phyloP scores from a whole-genome alignment of 1,140 invertebrate species.

The Prorops nasuta region DNA sequence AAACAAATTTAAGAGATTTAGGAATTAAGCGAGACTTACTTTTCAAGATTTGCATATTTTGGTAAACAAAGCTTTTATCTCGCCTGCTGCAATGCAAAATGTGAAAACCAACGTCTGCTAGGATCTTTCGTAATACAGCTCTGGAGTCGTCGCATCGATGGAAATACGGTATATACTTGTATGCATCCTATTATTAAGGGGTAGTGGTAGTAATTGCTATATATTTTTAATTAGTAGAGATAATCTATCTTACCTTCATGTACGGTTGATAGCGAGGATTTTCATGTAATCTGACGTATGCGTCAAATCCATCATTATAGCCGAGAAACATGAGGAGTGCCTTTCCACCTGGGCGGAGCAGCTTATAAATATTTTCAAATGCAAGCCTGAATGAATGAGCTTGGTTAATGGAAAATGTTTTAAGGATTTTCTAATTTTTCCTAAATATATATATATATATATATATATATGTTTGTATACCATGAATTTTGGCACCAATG shows the following conservation, averaged over 20 bases:
- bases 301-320: slow-evolving; percentile 69
- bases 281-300: slow-evolving; percentile 63
- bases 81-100: slow-evolving; percentile 65
- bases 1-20: background rate
- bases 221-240: background rate
- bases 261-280: slow-evolving; percentile 65
- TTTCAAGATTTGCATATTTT: slow-evolving; percentile 59
- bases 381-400: slow-evolving; percentile 54
- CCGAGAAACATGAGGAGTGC: slow-evolving; percentile 70
- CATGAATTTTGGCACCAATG: slow-evolving; percentile 78
- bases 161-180: slow-evolving; percentile 48
- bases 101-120: slow-evolving; percentile 67
- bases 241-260: slow-evolving; percentile 58
- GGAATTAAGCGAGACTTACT: slow-evolving; percentile 51
- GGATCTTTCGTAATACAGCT: slow-evolving; percentile 60
- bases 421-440: too few species aligned
- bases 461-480: too few species aligned
- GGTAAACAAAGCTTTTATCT: slow-evolving; percentile 64
- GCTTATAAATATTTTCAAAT: slow-evolving; percentile 64
- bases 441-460: too few species aligned
- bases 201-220: background rate
- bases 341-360: slow-evolving; percentile 67
- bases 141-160: slow-evolving; percentile 58
- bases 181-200: slow-evolving; percentile 35
- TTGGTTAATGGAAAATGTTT: background rate